Evolutionary conservation across 2,888 invertebrate species (phyloP).

Genomic region (Tipula confusa): DNA sequence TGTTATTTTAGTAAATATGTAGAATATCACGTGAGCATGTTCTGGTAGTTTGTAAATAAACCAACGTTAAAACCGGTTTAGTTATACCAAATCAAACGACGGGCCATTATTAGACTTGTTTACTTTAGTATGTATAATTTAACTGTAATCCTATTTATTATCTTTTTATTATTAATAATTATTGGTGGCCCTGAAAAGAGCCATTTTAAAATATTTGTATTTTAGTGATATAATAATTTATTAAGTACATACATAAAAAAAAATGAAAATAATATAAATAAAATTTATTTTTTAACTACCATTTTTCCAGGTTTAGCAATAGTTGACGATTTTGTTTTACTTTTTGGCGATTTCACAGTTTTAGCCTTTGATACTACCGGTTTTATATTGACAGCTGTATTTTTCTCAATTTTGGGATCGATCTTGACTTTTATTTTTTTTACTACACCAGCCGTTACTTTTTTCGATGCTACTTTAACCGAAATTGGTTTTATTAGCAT

Average conservation of each 20-base stretch:
- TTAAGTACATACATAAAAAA: not conserved
- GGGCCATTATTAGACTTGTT: no score
- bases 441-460: not conserved
- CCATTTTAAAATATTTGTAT: not conserved
- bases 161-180: not conserved
- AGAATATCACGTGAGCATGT: no score
- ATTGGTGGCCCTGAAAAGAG: not conserved
- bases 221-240: not conserved
- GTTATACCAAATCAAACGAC: no score
- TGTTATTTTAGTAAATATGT: no score
- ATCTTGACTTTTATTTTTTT: not conserved
- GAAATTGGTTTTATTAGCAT: not conserved
- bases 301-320: not conserved
- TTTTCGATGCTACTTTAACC: not conserved
- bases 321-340: not conserved
- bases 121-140: no score
- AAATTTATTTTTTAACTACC: not conserved
- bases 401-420: no score
- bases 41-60: no score
- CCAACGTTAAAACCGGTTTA: no score
- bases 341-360: not conserved
- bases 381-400: not conserved
- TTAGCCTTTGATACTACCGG: not conserved
- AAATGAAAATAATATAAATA: not conserved
- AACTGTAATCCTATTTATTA: no score